Evolutionary conservation across 2,113 vertebrate species (phyloP), one percentile per base, ranked within the genome.

Genomic region (Psammodynastes pulverulentus): DNA sequence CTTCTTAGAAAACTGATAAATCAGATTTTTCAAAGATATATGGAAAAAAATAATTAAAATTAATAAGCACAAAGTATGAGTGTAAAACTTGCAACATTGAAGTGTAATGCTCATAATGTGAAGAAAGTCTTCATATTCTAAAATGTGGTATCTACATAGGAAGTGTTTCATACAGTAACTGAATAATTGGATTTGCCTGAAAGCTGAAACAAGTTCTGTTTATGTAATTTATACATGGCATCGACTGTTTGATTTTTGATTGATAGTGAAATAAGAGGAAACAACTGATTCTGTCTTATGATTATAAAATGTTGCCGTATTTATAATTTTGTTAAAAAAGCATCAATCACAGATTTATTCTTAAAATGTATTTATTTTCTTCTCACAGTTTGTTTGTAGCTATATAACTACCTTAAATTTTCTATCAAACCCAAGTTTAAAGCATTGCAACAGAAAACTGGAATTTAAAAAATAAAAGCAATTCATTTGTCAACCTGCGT

Each of bases 391-490:
- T 90, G 39, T 43, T 85, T 45, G 19, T 21, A 9, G 19, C 21
- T 26, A 58, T 19, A 84, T 3, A 86, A 56, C 52, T 39, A 56
- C 9, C 24, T 54, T 85, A 46, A 15, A 53, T 58, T 54, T 90
- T 84, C 13, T 19, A 7, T 12, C 2, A 84, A 48, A 46, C 2
- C 84, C 12, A 5, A 10, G 23, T 1, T 7, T 4, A 56, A n/a
- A 0, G 0, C 7, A 1, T 26, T 0, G 12, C 15, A 85, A 62
- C 7, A 46, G 9, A 2, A 17, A 84, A 24, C 72, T 93, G 72
- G 0, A 10, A 0, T 2, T 10, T n/a, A 0, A 13, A 3, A 62
- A 92, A 92, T 10, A 0, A 13, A 4, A 7, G 10, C 9, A 53
- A 87, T 43, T 24, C 6, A 29, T 24, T 43, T 51, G 29, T 7